A percentile compares a stretch with the other conserved stretches of the same genome.
phyloP scores from a whole-genome alignment of 2,888 invertebrate species.

The Nesidiocoris tenuis region DNA sequence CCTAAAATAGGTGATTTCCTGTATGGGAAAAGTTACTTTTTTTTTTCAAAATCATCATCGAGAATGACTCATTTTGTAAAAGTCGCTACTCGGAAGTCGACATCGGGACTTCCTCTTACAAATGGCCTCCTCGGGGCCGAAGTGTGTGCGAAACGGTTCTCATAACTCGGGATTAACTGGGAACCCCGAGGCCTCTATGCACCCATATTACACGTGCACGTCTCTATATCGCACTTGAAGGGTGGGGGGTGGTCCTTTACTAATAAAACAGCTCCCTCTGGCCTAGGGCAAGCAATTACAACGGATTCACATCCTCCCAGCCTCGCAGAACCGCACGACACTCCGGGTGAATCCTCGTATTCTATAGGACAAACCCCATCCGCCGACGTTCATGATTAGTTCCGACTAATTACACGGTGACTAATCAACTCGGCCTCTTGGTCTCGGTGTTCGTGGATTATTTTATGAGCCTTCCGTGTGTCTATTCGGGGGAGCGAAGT shows the following conservation, averaged over 20 bases:
- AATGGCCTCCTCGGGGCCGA: background rate
- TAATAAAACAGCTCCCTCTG: background rate
- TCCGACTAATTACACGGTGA: slow-evolving; percentile 10
- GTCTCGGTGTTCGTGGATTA: background rate
- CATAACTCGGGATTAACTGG: background rate
- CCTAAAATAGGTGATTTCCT: too few species aligned
- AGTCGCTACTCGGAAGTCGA: too few species aligned
- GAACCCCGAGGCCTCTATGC: background rate
- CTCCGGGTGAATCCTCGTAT: background rate
- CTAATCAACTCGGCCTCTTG: background rate
- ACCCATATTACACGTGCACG: background rate
- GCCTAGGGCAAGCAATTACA: background rate
- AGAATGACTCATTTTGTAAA: too few species aligned
- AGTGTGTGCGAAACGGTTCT: background rate
- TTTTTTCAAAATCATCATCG: too few species aligned
- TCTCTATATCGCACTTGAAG: background rate
- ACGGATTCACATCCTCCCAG: background rate
- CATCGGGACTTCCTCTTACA: background rate
- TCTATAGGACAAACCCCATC: background rate
- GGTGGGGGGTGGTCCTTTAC: background rate
- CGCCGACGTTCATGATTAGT: slow-evolving; percentile 11
- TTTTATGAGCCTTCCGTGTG: background rate
- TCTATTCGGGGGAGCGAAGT: too few species aligned
- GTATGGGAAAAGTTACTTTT: too few species aligned
- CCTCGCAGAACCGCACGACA: background rate